Base-by-base conservation (phyloP, 2,113 vertebrate genomes). In the Lipophrys pholis region DNA sequence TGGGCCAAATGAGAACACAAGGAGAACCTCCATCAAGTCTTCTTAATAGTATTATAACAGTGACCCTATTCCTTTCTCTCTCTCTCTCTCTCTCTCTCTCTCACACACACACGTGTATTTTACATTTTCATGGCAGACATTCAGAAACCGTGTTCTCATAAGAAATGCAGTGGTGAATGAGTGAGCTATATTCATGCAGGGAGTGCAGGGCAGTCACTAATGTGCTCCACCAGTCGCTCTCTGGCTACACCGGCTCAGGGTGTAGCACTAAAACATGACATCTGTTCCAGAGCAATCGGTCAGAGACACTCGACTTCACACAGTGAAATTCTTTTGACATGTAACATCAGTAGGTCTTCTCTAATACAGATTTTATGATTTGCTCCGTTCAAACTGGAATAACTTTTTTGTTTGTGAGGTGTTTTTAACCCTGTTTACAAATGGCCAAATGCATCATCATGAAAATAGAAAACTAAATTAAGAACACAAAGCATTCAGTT, bases 1-100 rank as follows among this genome's bases (percentile, higher is more conserved):
- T 66, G 65, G 42, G 61, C 21, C 62, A 82, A 78, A 73, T 59
- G 73, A 73, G 69, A 86, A 76, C 66, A 77, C 51, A 54, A 61
- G 72, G 69, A 85, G 59, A 82, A 77, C 72, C 65, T 90, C 76
- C 63, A 87, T 86, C 67, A 84, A 68, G 50, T 42, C 66, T 7
- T 77, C 59, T 46, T 63, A 76, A 82, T 72, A 80, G 57, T 82
- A 79, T 49, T 77, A 52, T 76, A 79, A 83, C 70, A 84, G 57
- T 90, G 88, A 89, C 87, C 89, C 86, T 85, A 70, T 87, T 91
- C 76, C 54, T 69, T 49, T 35, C 58, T 15, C 43, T 17, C 62
- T 12, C 38, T 1, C 30, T 30, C 36, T 42, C n/a, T 51, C 64
- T 16, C 10, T n/a, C 41, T 50, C 40, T n/a, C n/a, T n/a, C n/a